Evolutionary conservation across 2,797 vertebrate species (phyloP).

Genomic region (Ambastaia sidthimunki): DNA sequence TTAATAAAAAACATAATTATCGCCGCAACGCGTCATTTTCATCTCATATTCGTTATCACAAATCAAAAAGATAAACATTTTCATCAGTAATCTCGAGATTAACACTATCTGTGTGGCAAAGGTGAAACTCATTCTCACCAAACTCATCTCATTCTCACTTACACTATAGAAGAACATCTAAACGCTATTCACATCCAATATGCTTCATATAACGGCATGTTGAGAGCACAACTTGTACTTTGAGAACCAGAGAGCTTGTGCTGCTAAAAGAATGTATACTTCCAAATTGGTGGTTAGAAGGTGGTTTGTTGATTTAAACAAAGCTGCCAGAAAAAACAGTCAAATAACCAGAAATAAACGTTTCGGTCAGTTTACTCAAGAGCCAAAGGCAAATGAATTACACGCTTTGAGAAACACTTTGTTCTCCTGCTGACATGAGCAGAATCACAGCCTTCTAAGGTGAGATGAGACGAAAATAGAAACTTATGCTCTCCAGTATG

Average conservation of each 20-base stretch:
- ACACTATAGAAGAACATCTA: not conserved
- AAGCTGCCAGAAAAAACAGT: constrained; percentile 27
- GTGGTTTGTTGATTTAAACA: constrained; percentile 38
- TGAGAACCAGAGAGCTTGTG: not conserved
- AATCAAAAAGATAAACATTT: not conserved
- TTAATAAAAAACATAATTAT: not conserved
- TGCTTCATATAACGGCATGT: not conserved
- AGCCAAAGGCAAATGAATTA: constrained; percentile 24
- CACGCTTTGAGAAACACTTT: constrained; percentile 6
- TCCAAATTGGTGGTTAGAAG: constrained; percentile 32
- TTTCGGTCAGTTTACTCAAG: constrained; percentile 41
- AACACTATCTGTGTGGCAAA: not conserved
- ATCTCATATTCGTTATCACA: too few relatives aligned
- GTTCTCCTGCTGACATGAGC: constrained; percentile 29
- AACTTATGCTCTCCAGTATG: constrained; percentile 6
- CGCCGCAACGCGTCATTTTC: not conserved
- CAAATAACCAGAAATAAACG: constrained; percentile 40
- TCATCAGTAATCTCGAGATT: not conserved
- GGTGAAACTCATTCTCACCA: constrained; percentile 28
- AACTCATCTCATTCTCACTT: constrained; percentile 2
- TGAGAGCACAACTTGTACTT: not conserved
- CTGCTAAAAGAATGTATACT: constrained; percentile 16
- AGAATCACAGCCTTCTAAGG: constrained; percentile 39
- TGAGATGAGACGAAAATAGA: constrained; percentile 32
- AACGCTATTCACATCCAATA: not conserved